Conservation (phyloP, 2,797 vertebrate species). For the Sitta carolinensis region DNA sequence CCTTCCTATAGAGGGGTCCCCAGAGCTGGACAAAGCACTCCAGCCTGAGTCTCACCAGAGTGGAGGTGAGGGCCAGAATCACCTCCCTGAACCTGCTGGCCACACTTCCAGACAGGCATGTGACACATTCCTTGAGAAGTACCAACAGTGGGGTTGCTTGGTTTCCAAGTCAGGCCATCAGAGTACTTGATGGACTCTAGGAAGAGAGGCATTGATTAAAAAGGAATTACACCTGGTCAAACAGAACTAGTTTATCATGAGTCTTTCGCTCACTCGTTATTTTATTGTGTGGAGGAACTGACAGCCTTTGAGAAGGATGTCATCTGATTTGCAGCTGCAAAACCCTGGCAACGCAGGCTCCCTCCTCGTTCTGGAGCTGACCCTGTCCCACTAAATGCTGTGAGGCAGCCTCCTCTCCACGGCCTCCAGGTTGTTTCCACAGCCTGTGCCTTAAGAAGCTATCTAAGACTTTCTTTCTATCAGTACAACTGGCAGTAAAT, state of each 20-base stretch:
- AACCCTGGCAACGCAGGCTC: accelerated
- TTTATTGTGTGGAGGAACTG: not conserved
- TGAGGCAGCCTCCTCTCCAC: not conserved
- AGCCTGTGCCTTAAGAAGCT: not conserved
- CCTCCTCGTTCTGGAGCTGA: not conserved
- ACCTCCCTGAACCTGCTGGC: not conserved
- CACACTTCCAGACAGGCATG: not conserved
- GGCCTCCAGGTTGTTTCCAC: not conserved
- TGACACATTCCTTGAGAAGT: not conserved
- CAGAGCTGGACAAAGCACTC: not conserved
- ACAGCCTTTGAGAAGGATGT: not conserved
- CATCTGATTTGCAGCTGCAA: not conserved
- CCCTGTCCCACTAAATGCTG: not conserved
- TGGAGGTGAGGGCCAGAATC: not conserved
- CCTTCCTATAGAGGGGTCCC: not conserved
- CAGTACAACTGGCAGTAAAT: not conserved
- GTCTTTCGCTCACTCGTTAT: not conserved
- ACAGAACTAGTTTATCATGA: not conserved
- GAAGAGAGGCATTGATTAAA: not conserved
- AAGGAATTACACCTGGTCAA: not conserved
- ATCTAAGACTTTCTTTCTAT: not conserved
- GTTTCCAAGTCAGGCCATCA: not conserved
- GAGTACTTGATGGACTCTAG: not conserved
- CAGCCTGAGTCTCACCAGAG: not conserved
- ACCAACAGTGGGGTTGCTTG: not conserved